Base-by-base conservation (phyloP, 2,113 vertebrate species). In the Oriolus oriolus region DNA sequence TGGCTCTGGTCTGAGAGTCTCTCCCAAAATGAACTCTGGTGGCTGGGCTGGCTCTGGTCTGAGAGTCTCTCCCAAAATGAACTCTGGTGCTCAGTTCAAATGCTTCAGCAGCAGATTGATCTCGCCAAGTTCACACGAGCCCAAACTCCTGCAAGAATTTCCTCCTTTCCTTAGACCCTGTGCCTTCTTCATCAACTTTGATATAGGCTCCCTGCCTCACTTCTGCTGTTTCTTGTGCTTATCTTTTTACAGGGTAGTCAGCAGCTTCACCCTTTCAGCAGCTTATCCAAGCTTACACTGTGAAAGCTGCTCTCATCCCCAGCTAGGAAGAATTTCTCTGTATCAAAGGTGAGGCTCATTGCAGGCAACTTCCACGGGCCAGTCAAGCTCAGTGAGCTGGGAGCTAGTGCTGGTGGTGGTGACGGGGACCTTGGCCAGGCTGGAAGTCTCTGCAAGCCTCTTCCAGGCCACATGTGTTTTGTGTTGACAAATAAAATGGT, bases 141-240 rank as follows among this genome's bases (percentile, higher is more conserved):
- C 82, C 85, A 91, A 85, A 60, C 87, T 94, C 85, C 87, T 80
- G 35, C 54, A 94, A 93, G 87, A 86, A 95, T 93, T 88, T 44
- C 75, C 52, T 91, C 78, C 95, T 84, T 88, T 74, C 71, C 90
- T 90, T 20, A 87, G 63, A 94, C 63, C 87, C 47, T 26, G 82
- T 90, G 85, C 82, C 88, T 91, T 77, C 88, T 91, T 85, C 95
- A 85, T 86, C 91, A 93, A 26, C 92, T 91, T 91, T 97, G 92
- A 95, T 77, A 60, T 1, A 45, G 95, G 84, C 87, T 90, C 87
- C 93, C 87, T 95, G 87, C 93, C 95, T 93, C 87, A 59, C 93
- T 94, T 85, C 57, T 91, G 89, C 93, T 87, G 93, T 68, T 95
- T 54, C 91, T 91, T 61, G 66, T 56, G 93, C 95, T 87, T 91